Base-by-base conservation (phyloP, 2,113 vertebrate genomes). In the Sakesphorus luctuosus region DNA sequence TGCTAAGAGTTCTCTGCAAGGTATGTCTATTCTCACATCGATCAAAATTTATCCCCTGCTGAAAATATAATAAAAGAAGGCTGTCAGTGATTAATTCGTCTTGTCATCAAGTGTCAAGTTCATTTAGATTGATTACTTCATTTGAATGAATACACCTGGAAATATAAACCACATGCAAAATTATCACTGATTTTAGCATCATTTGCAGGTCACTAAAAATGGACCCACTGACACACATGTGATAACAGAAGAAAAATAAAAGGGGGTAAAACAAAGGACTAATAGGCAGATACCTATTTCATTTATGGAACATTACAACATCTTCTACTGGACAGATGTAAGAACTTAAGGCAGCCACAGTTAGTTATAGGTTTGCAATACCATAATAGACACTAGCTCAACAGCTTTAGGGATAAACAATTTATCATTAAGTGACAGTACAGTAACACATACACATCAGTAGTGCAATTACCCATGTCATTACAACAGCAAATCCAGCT, bases 141-240 rank as follows among this genome's bases (percentile, higher is more conserved):
- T 85, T 94, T 86, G 56, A 92, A 91, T 59, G 23, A 75, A 55
- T 62, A 87, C n/a, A 89, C 50, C 55, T 89, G 56, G 38, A 90
- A 84, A 72, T 53, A 91, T 14, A 74, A 91, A 74, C 50, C 29
- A 53, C 8, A 49, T 66, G 40, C 36, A 90, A 94, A 90, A 90
- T 50, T 66, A 71, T 50, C 36, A 66, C 36, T 53, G n/a, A 49
- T 89, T 86, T 87, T 77, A 89, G 29, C 9, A 15, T 50, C 11
- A 71, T 49, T 86, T 58, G 17, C 46, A 62, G 46, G 31, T 86
- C 59, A 89, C 15, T 56, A 49, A 88, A 58, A 75, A 68, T 79
- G 58, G 24, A 62, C 13, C 11, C 24, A 47, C 14, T 66, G 61
- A 50, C 28, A 88, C 3, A 7, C 7, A 18, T 65, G 18, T 46